These are phyloP conservation scores for Atopsyche davidsoni DNA, from an alignment of 1,140 invertebrate genomes.

Conservation along the genomic window DNA sequence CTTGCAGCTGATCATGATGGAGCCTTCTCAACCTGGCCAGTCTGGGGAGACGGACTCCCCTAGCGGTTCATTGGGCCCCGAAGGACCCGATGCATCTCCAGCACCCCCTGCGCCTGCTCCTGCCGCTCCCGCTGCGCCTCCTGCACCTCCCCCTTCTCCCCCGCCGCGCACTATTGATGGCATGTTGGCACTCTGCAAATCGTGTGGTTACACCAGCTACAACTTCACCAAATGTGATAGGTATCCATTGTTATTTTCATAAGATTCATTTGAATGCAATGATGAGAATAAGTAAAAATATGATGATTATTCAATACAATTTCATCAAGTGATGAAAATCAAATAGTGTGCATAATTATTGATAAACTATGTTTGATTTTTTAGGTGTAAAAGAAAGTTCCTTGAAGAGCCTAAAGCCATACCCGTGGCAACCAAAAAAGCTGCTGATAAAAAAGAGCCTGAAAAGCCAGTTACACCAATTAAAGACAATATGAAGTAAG, in stretches of 20 bases:
- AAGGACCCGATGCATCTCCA: not conserved
- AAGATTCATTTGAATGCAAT: too few relatives aligned
- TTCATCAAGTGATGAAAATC: not conserved
- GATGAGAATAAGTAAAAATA: too few relatives aligned
- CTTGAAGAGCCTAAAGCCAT: conserved; percentile 53
- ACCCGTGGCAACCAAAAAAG: conserved; percentile 39
- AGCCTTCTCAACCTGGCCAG: not conserved
- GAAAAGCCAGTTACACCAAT: conserved; percentile 1
- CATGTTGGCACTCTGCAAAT: conserved; percentile 62
- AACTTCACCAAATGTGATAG: conserved; percentile 67
- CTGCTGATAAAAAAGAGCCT: conserved; percentile 40
- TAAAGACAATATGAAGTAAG: conserved; percentile 9
- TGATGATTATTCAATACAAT: too few relatives aligned
- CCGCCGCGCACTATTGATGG: conserved; percentile 58
- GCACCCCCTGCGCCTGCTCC: conserved; percentile 1
- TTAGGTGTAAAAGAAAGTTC: conserved; percentile 51
- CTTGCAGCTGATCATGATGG: conserved; percentile 42
- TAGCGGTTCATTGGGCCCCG: not conserved
- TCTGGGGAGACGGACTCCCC: not conserved
- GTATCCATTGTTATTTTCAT: conserved; percentile 33
- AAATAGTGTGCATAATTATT: conserved; percentile 1
- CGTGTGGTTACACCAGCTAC: conserved; percentile 63
- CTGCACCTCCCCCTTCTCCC: conserved; percentile 37
- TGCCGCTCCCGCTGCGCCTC: conserved; percentile 18
- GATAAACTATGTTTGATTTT: conserved; percentile 30